These are phyloP conservation scores for Halesus radiatus DNA, from an alignment of 1,140 invertebrate genomes.

Conservation along the genomic window DNA sequence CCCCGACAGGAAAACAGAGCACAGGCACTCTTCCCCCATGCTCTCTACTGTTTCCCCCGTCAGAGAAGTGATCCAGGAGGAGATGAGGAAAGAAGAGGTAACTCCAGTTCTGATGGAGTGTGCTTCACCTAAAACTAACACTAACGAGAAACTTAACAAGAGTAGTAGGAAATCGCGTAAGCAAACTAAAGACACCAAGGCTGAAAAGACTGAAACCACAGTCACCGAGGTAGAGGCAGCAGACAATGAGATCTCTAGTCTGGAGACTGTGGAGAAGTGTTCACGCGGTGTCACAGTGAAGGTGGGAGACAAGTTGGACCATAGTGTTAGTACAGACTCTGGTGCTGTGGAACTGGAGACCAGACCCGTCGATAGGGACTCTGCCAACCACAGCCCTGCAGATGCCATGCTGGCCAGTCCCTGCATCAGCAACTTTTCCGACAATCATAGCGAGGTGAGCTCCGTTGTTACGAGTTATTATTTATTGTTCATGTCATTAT, in stretches of 20 bases:
- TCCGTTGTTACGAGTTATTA: not conserved
- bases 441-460: slow-evolving; percentile 77
- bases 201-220: slow-evolving; percentile 1
- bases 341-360: slow-evolving; percentile 66
- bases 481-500: not conserved
- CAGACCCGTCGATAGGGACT: slow-evolving; percentile 73
- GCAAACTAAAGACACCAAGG: slow-evolving; percentile 25
- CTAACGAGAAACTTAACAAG: slow-evolving; percentile 1
- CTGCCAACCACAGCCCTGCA: slow-evolving; percentile 78
- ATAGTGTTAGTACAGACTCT: slow-evolving; percentile 60
- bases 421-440: slow-evolving; percentile 76
- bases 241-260: not conserved
- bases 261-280: slow-evolving; percentile 5
- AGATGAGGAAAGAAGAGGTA: slow-evolving; percentile 27
- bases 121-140: not conserved
- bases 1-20: not conserved
- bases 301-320: slow-evolving; percentile 62
- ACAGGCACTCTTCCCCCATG: slow-evolving; percentile 12
- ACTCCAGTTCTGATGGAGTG: slow-evolving; percentile 5
- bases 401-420: slow-evolving; percentile 76
- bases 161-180: slow-evolving; percentile 38
- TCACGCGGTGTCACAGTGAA: slow-evolving; percentile 48
- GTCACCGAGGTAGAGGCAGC: not conserved
- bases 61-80: slow-evolving; percentile 45
- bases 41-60: slow-evolving; percentile 40